These are phyloP conservation scores for Pseudotriccus pelzelni DNA, from an alignment of 2,797 vertebrate species.

Conservation along the genomic window DNA sequence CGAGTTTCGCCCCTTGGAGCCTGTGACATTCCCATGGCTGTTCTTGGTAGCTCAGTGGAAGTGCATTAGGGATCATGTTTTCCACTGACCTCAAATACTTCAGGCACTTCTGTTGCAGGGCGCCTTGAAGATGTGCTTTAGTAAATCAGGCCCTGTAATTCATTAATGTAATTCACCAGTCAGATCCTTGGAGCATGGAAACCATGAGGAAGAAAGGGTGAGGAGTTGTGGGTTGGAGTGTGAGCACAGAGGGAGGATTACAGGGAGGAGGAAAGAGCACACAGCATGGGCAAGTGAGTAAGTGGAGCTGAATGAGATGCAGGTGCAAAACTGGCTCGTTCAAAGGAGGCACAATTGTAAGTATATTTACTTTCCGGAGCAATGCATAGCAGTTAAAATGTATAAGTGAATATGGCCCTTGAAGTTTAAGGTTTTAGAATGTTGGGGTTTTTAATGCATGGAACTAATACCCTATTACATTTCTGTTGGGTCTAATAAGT, in stretches of 20 bases:
- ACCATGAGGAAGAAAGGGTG: neutral
- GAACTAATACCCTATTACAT: neutral
- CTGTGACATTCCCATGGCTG: neutral
- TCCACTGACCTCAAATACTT: neutral
- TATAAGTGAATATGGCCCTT: neutral
- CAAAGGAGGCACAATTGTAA: neutral
- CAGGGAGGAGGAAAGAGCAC: neutral
- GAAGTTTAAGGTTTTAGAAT: neutral
- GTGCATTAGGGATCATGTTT: neutral
- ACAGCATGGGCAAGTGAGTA: neutral
- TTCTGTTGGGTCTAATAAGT: neutral
- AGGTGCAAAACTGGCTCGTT: neutral
- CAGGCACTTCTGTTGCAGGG: neutral
- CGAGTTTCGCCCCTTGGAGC: neutral
- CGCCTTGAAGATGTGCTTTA: neutral
- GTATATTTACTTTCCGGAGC: neutral
- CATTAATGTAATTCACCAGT: too few species aligned
- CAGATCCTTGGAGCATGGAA: neutral
- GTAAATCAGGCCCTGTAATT: neutral
- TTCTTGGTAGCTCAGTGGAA: fast-evolving
- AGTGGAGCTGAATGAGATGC: neutral
- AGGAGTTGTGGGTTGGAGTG: neutral
- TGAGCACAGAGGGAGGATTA: neutral
- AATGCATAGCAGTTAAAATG: neutral
- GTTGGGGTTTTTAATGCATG: neutral